phyloP scores from a whole-genome alignment of 1,140 invertebrate genomes.

The Tigriopus japonicus region DNA sequence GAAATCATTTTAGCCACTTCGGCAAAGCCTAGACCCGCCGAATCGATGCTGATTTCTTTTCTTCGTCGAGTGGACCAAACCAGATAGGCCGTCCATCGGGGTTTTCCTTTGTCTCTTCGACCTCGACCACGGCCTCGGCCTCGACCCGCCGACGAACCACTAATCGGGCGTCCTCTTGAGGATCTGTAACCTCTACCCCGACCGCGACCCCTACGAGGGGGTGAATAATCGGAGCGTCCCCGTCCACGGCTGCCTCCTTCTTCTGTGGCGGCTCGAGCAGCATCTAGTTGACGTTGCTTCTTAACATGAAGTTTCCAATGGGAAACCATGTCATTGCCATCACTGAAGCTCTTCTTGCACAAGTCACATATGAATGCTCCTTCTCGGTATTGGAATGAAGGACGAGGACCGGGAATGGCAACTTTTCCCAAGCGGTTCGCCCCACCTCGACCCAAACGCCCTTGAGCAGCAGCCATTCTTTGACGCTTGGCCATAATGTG shows the following conservation, averaged over 20 bases:
- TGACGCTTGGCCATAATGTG: not conserved
- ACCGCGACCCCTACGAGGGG: not conserved
- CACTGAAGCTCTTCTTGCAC: constrained; percentile 10
- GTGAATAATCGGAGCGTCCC: not conserved
- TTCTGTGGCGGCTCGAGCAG: not conserved
- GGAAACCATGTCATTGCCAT: constrained; percentile 12
- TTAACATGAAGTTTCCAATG: constrained; percentile 13
- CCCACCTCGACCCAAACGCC: not conserved
- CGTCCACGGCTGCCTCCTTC: not conserved
- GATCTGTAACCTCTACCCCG: not conserved
- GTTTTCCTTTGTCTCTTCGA: constrained; percentile 3
- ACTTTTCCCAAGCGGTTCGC: not conserved
- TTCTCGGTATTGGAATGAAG: constrained; percentile 11
- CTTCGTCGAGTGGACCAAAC: constrained; percentile 11
- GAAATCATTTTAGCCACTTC: not conserved
- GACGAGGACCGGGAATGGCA: not conserved
- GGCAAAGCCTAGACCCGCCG: not conserved
- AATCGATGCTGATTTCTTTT: not conserved
- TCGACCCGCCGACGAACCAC: not conserved
- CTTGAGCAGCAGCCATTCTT: not conserved
- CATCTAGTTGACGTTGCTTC: not conserved
- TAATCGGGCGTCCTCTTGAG: not conserved
- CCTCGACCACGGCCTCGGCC: not conserved
- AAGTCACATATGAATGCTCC: constrained; percentile 12
- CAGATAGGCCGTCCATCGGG: constrained; percentile 8